phyloP scores from a whole-genome alignment of 2,888 invertebrate genomes.

The Tricholauxania praeusta region DNA sequence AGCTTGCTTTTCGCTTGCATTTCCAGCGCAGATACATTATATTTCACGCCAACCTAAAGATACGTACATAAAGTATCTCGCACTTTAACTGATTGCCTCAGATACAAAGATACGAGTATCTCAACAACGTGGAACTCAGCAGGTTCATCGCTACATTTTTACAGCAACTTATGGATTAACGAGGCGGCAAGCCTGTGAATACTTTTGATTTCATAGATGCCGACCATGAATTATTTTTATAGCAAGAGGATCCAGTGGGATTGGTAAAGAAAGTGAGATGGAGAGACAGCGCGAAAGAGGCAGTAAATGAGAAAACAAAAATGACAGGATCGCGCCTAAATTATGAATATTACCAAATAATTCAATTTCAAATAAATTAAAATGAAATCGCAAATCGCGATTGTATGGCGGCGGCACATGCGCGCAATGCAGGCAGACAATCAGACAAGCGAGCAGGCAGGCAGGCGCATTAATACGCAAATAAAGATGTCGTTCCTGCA shows the following conservation, averaged over 20 bases:
- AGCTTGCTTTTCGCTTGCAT: conserved; percentile 52
- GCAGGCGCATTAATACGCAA: background rate
- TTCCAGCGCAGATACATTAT: conserved; percentile 57
- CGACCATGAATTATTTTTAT: conserved; percentile 4
- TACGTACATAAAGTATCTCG: conserved; percentile 61
- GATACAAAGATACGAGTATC: conserved; percentile 51
- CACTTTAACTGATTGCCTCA: conserved; percentile 64
- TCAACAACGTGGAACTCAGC: conserved; percentile 51
- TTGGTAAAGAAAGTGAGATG: background rate
- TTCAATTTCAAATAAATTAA: conserved; percentile 66
- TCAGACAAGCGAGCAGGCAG: background rate
- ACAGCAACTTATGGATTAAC: conserved; percentile 63
- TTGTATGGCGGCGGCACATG: conserved; percentile 2
- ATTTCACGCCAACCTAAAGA: conserved; percentile 62
- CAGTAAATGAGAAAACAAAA: conserved; percentile 12
- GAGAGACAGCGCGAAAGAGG: background rate
- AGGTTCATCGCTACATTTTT: conserved; percentile 65
- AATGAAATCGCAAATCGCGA: conserved; percentile 17
- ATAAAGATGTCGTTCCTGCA: conserved; percentile 32
- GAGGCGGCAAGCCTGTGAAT: conserved; percentile 41
- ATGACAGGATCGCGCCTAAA: conserved; percentile 53
- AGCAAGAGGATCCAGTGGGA: background rate
- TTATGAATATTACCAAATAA: conserved; percentile 68
- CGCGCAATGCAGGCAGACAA: background rate
- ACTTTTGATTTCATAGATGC: conserved; percentile 37